Evolutionary conservation across 1,140 invertebrate species (phyloP), one percentile per base, ranked within the genome.

Genomic region (Bombus huntii): DNA sequence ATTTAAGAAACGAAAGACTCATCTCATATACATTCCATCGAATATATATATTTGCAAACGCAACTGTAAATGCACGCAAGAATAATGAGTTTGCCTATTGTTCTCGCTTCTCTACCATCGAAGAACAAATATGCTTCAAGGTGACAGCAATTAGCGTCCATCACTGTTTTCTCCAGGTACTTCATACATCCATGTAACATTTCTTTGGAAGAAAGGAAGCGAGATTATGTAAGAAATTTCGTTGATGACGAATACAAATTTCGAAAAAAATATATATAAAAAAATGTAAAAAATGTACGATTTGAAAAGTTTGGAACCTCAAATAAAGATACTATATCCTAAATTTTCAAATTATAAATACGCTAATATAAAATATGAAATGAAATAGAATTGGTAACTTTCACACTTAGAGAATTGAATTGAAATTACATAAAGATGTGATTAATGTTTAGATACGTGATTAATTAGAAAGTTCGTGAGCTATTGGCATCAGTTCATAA

Each of bases 71-170:
- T 12, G 74, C 13, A 13, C 37, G 53, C 53, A 76, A 44, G 72
- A 73, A 73, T 34, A 76, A 76, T 1, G 25, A 39, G 31, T 76
- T 76, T 28, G 34, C 34, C 28, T 25, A 76, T 76, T 76, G 74
- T 76, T 59, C 53, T 76, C 53, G 53, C 74, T 57, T n/a, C 34
- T 31, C 47, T 57, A 13, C 28, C 12, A 28, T 59, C 53, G 53
- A 57, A 76, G 74, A 57, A 59, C 74, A 28, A 57, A 76, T 34
- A 57, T 13, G 47, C 47, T 53, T 53, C 47, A 18, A 53, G 22
- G 47, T 22, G 15, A 75, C 10, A 37, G 6, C 47, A 22, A 15
- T 75, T 57, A 53, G 28, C 47, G n/a, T 57, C 73, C 73, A 22
- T 44, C 42, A 44, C 25, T 44, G 39, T 72, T 47, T 28, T 28